Conservation (phyloP, 2,113 vertebrate genomes). For the Lophochroa leadbeateri region DNA sequence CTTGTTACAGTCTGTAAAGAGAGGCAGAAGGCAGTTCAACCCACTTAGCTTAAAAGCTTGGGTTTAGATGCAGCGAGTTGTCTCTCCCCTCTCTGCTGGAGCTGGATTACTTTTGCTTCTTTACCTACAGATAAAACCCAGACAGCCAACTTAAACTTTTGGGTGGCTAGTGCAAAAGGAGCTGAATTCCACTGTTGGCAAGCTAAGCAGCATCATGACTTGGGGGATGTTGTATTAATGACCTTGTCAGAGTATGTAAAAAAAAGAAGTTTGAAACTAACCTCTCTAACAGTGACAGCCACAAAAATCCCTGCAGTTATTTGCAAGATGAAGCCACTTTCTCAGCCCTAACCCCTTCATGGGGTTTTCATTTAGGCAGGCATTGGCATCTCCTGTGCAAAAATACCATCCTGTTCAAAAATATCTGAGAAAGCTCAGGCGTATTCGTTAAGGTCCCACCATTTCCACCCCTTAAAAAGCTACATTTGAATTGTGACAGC, state of each 20-base stretch:
- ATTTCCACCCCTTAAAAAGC: not conserved
- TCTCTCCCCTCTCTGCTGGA: not conserved
- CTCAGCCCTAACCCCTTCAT: not conserved
- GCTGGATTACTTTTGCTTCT: not conserved
- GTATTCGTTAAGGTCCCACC: not conserved
- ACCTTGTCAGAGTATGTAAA: not conserved
- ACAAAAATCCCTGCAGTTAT: not conserved
- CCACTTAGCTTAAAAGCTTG: not conserved
- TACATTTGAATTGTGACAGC: not conserved
- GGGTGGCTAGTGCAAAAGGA: not conserved
- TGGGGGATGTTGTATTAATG: not conserved
- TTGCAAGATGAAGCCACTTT: not conserved
- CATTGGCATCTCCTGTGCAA: not conserved
- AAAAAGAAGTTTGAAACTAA: not conserved
- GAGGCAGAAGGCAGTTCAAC: not conserved
- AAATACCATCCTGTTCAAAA: not conserved
- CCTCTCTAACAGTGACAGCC: not conserved
- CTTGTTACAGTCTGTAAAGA: not conserved
- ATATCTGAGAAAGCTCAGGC: not conserved
- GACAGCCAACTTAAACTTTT: not conserved
- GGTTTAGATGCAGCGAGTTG: not conserved
- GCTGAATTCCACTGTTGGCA: not conserved
- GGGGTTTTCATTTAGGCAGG: not conserved
- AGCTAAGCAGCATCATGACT: not conserved
- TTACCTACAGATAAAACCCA: not conserved